These are phyloP conservation scores for Agonopterix subpropinquella DNA, from an alignment of 2,888 invertebrate genomes.

Conservation along the genomic window DNA sequence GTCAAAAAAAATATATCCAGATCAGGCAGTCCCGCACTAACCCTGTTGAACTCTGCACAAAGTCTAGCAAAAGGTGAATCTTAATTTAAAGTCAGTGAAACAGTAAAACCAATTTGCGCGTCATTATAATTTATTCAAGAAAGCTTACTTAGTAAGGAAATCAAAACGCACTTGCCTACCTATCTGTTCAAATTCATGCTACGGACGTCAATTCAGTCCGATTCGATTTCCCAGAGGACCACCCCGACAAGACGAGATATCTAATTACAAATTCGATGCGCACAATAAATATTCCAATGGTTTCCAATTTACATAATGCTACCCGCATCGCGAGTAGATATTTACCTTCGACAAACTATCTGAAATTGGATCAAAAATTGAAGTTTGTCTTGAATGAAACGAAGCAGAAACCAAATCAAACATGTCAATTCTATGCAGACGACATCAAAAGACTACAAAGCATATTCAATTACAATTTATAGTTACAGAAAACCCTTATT, in stretches of 20 bases:
- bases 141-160: slow-evolving; percentile 12
- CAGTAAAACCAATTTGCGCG: neutral
- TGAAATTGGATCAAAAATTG: slow-evolving; percentile 11
- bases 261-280: slow-evolving; percentile 67
- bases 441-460: slow-evolving; percentile 62
- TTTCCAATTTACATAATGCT: slow-evolving; percentile 49
- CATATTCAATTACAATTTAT: slow-evolving; percentile 62
- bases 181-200: slow-evolving; percentile 32
- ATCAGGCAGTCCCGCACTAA: too few species aligned
- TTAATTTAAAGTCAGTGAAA: too few species aligned
- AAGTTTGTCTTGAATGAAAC: slow-evolving; percentile 9
- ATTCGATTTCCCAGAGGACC: slow-evolving; percentile 59
- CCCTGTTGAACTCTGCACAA: too few species aligned
- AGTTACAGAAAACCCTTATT: slow-evolving; percentile 66
- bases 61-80: too few species aligned
- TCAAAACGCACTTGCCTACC: neutral
- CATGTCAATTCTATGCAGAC: slow-evolving; percentile 41
- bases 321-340: neutral
- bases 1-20: too few species aligned
- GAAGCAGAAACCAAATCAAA: slow-evolving; percentile 38
- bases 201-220: slow-evolving; percentile 38
- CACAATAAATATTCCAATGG: slow-evolving; percentile 66
- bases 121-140: neutral
- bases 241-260: slow-evolving; percentile 41
- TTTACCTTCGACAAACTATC: slow-evolving; percentile 8